Evolutionary conservation across 2,797 vertebrate genomes (phyloP).

Genomic region (Heliangelus exortis): DNA sequence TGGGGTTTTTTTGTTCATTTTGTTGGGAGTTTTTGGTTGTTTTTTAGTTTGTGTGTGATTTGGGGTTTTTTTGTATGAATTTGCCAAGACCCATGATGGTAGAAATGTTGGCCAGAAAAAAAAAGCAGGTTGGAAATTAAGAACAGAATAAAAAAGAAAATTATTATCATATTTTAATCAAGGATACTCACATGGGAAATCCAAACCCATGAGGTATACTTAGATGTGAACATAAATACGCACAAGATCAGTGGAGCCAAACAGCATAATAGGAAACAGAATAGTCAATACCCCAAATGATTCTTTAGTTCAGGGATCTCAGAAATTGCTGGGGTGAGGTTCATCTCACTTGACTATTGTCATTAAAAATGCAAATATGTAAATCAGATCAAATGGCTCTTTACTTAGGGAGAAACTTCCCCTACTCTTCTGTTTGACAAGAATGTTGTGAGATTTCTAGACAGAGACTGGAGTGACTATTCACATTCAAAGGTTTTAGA

Average conservation of each 20-base stretch:
- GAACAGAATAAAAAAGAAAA: not conserved
- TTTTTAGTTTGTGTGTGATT: too few relatives aligned
- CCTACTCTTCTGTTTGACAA: not conserved
- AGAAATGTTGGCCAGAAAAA: not conserved
- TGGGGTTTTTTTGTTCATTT: too few relatives aligned
- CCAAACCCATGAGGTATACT: not conserved
- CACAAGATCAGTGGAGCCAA: not conserved
- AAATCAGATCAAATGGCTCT: not conserved
- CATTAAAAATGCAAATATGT: not conserved
- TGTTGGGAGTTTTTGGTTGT: too few relatives aligned
- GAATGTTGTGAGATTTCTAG: not conserved
- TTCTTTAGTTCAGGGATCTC: not conserved
- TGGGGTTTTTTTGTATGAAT: not conserved
- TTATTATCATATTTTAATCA: not conserved
- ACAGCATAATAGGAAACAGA: not conserved
- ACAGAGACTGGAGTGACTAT: not conserved
- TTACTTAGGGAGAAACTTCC: not conserved
- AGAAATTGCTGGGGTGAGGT: not conserved
- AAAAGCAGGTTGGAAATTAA: not conserved
- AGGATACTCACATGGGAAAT: not conserved
- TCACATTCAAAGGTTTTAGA: not conserved
- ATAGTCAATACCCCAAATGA: not conserved
- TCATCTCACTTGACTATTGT: not conserved
- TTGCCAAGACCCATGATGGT: not conserved
- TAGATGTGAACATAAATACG: not conserved